phyloP scores from a whole-genome alignment of 2,888 invertebrate genomes.

The Coleophora flavipennella region DNA sequence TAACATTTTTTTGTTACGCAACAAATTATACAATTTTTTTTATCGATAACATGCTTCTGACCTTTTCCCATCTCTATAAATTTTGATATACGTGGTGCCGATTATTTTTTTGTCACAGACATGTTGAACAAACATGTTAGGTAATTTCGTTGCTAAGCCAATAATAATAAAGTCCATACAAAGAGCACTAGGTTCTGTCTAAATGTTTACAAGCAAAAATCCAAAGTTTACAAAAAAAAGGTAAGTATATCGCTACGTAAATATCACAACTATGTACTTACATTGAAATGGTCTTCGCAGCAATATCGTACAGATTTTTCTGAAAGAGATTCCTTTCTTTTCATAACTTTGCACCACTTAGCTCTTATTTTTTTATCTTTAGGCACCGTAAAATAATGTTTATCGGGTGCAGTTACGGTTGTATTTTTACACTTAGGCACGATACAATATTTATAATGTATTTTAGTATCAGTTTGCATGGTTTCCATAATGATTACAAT shows the following conservation, averaged over 20 bases:
- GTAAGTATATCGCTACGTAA: too few species aligned
- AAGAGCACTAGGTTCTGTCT: background rate
- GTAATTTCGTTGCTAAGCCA: too few species aligned
- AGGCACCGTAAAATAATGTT: slow-evolving; percentile 7
- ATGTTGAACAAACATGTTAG: too few species aligned
- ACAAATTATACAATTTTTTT: too few species aligned
- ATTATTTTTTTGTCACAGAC: too few species aligned
- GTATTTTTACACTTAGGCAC: too few species aligned
- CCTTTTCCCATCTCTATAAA: background rate
- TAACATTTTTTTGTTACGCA: too few species aligned
- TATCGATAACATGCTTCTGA: background rate
- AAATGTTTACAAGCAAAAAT: too few species aligned
- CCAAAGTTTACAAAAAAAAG: too few species aligned
- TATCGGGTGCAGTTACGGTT: slow-evolving; percentile 16
- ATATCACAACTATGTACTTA: too few species aligned
- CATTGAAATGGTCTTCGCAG: background rate
- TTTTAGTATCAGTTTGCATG: background rate
- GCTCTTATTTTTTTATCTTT: slow-evolving; percentile 1
- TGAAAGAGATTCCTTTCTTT: background rate
- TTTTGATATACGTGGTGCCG: too few species aligned
- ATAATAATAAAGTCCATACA: background rate
- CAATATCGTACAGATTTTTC: background rate
- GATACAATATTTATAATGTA: background rate
- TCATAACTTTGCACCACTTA: background rate
- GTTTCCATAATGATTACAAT: background rate